phyloP scores from a whole-genome alignment of 2,888 invertebrate species.

The Pomacea canaliculata region DNA sequence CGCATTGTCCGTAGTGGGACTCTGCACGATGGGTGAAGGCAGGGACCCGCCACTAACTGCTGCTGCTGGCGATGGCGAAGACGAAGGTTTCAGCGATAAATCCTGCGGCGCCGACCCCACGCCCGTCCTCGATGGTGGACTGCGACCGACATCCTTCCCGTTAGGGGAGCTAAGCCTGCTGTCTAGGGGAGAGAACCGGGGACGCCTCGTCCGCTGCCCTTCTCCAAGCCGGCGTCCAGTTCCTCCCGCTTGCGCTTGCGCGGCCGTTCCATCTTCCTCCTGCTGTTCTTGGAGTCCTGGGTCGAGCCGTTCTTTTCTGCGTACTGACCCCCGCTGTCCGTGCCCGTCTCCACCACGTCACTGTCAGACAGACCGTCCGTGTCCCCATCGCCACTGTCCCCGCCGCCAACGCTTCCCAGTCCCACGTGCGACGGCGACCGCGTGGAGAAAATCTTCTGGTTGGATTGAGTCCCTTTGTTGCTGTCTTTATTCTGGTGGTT shows the following conservation, averaged over 20 bases:
- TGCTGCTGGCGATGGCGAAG: background rate
- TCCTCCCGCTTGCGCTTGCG: constrained; percentile 59
- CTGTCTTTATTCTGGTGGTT: background rate
- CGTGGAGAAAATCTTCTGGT: background rate
- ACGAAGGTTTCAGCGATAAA: constrained; percentile 24
- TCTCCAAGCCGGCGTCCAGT: constrained; percentile 22
- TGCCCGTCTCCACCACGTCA: constrained; percentile 11
- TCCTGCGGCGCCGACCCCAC: constrained; percentile 30
- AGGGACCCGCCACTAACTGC: background rate
- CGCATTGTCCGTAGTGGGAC: constrained; percentile 1
- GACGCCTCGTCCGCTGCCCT: constrained; percentile 25
- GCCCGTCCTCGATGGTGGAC: background rate
- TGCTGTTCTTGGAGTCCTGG: constrained; percentile 58
- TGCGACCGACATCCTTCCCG: background rate
- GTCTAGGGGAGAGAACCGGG: constrained; percentile 45
- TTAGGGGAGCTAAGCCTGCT: background rate
- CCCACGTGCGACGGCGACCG: background rate
- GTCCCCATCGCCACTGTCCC: constrained; percentile 9
- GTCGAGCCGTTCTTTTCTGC: constrained; percentile 20
- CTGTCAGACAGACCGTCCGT: constrained; percentile 14
- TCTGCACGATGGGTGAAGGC: constrained; percentile 3
- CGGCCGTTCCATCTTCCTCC: constrained; percentile 67
- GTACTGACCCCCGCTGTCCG: background rate
- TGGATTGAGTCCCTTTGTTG: background rate
- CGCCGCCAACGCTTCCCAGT: background rate